Evolutionary conservation across 2,797 vertebrate genomes (phyloP).

Genomic region (Sebastes dallii): DNA sequence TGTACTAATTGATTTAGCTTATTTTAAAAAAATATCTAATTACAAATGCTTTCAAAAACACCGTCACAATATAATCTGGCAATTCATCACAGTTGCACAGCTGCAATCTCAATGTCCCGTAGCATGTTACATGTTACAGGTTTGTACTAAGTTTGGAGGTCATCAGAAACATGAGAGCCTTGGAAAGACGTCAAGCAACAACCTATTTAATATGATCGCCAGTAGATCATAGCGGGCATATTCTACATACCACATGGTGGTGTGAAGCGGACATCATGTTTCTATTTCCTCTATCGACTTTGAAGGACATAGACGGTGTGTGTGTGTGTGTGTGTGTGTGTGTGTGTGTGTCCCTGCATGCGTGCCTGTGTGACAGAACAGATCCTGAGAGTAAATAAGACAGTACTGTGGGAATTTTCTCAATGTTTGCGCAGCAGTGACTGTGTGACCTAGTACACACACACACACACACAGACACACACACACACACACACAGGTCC

Average conservation of each 20-base stretch:
- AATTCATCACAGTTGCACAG: not conserved
- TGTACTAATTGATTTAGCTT: no score
- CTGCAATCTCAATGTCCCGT: not conserved
- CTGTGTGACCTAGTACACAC: not conserved
- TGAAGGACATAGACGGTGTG: conserved; percentile 30
- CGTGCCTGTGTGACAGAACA: conserved; percentile 44
- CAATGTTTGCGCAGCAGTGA: conserved; percentile 48
- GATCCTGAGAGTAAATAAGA: conserved; percentile 58
- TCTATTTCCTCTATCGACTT: conserved; percentile 36
- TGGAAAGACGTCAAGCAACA: not conserved
- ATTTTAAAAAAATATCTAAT: not conserved
- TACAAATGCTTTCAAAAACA: not conserved
- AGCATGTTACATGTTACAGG: not conserved
- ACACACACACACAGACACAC: conserved; percentile 4
- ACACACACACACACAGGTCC: conserved; percentile 16
- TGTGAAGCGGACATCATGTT: conserved; percentile 42
- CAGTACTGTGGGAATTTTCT: conserved; percentile 54
- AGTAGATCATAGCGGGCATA: conserved; percentile 29
- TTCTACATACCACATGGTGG: conserved; percentile 48
- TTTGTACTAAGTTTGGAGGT: not conserved
- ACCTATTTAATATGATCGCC: conserved; percentile 20
- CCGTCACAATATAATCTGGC: not conserved
- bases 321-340: conserved; percentile 4
- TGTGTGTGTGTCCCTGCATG: not conserved
- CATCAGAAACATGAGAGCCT: conserved; percentile 3